A percentile compares a stretch with the other conserved stretches of the same genome.
Evolutionary conservation across 2,797 vertebrate species (phyloP).

Genomic region (Poecilia wingei): DNA sequence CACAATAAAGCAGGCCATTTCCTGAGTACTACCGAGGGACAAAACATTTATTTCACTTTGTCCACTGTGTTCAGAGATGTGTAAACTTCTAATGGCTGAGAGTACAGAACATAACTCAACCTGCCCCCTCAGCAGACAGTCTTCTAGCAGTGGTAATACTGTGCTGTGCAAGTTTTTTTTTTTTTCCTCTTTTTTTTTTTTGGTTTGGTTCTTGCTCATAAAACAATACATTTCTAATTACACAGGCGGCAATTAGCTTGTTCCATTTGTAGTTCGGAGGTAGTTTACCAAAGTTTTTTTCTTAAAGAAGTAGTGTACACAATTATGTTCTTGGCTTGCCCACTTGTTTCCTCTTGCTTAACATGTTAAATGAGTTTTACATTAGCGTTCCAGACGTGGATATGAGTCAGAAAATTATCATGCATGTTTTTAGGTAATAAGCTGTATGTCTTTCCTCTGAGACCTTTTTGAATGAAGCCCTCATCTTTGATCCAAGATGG

Average conservation of each 20-base stretch:
- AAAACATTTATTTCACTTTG: slow-evolving; percentile 76
- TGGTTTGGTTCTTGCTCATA: neutral
- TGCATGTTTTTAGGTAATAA: neutral
- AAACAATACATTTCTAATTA: neutral
- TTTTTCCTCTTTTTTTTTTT: slow-evolving; percentile 10
- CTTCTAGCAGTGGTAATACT: slow-evolving; percentile 29
- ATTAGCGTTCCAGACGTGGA: neutral
- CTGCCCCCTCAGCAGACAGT: slow-evolving; percentile 34
- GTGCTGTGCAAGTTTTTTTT: slow-evolving; percentile 24
- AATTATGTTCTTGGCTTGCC: neutral
- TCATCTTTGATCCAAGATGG: neutral
- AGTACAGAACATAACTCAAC: slow-evolving; percentile 50
- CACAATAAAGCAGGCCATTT: slow-evolving; percentile 73
- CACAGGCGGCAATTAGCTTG: slow-evolving; percentile 1
- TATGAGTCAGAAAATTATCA: slow-evolving; percentile 1
- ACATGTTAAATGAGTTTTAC: neutral
- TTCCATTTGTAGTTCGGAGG: neutral
- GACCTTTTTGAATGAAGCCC: neutral
- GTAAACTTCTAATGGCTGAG: slow-evolving; percentile 50
- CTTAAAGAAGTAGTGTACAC: neutral
- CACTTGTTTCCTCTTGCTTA: neutral
- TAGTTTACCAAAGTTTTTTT: neutral
- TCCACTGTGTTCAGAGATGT: slow-evolving; percentile 51
- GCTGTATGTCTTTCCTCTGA: neutral
- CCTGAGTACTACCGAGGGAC: slow-evolving; percentile 65